A percentile compares a stretch with the other conserved stretches of the same genome.
These are phyloP conservation scores for Amniataba percoides DNA, from an alignment of 2,797 vertebrate species.

Conservation along the genomic window DNA sequence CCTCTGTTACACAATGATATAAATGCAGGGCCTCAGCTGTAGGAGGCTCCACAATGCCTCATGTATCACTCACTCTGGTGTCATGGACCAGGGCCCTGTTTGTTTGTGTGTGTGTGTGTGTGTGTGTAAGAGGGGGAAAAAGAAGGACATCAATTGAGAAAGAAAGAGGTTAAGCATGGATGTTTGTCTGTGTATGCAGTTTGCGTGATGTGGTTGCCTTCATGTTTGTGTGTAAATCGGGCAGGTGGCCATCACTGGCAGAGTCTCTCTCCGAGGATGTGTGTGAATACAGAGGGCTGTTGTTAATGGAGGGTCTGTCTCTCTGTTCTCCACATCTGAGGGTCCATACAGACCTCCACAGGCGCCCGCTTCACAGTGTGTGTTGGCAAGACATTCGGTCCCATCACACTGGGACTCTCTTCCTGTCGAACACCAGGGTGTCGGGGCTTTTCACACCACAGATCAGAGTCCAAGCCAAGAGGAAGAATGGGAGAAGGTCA, in stretches of 20 bases:
- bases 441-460: slow-evolving; percentile 68
- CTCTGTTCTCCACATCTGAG: slow-evolving; percentile 76
- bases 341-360: slow-evolving; percentile 70
- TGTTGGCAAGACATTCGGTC: slow-evolving; percentile 69
- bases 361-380: slow-evolving; percentile 64
- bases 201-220: slow-evolving; percentile 20
- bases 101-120: slow-evolving; percentile 20
- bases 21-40: slow-evolving; percentile 58
- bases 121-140: slow-evolving; percentile 2
- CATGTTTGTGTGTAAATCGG: slow-evolving; percentile 43
- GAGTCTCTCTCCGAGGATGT: slow-evolving; percentile 58
- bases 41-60: slow-evolving; percentile 24
- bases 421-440: slow-evolving; percentile 71
- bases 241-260: slow-evolving; percentile 75
- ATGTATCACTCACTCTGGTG: slow-evolving; percentile 49
- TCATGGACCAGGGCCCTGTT: slow-evolving; percentile 30
- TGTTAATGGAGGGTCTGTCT: slow-evolving; percentile 72
- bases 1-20: slow-evolving; percentile 32
- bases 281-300: slow-evolving; percentile 69
- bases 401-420: slow-evolving; percentile 69
- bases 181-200: slow-evolving; percentile 38
- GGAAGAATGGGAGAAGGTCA: slow-evolving; percentile 71
- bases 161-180: slow-evolving; percentile 22
- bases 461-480: slow-evolving; percentile 70
- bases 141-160: slow-evolving; percentile 31